Evolutionary conservation across 2,888 invertebrate genomes (phyloP), one percentile per base, ranked within the genome.

Genomic region (Metacarcinus magister): DNA sequence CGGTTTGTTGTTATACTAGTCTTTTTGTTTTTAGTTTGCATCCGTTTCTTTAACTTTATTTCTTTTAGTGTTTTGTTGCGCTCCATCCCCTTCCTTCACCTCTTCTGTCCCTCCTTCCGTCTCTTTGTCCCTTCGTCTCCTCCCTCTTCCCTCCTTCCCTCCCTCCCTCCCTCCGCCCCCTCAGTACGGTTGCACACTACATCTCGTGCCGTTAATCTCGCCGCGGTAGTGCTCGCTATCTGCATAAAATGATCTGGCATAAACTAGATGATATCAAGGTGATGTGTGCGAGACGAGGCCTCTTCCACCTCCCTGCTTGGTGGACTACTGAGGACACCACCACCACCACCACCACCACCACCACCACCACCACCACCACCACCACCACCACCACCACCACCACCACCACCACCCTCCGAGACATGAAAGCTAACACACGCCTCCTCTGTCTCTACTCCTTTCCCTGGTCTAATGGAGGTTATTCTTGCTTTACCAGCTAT

Each of bases 221-320:
- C 32, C 23, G 82, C 82, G 82, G 94, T 94, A 82, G 94, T 60
- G 44, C 23, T 43, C n/a, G 60, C 43, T 90, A 67, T 94, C 94
- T 94, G 94, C 94, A 94, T 89, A 89, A 94, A 89, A 94, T 89
- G 94, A 89, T 94, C 48, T 44, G 82, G 89, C 89, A 94, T 94
- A 46, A 89, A 89, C 89, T 48, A 94, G 89, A 94, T 60, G 94
- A 60, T 90, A 94, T 90, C 94, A 48, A 32, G 89, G 46, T 94
- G 94, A 94, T 94, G 94, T 89, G 89, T 89, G 94, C 82, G 48
- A 48, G 94, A 32, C 89, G 28, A 16, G 87, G 87, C 87, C 39
- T 87, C 39, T 87, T 39, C 87, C 32, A 87, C 87, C 87, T 87
- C 87, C 39, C n/a, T 32, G 87, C 87, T 39, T 32, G 39, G 87